Base-by-base conservation (phyloP, 2,113 vertebrate species). In the Heterotis niloticus region DNA sequence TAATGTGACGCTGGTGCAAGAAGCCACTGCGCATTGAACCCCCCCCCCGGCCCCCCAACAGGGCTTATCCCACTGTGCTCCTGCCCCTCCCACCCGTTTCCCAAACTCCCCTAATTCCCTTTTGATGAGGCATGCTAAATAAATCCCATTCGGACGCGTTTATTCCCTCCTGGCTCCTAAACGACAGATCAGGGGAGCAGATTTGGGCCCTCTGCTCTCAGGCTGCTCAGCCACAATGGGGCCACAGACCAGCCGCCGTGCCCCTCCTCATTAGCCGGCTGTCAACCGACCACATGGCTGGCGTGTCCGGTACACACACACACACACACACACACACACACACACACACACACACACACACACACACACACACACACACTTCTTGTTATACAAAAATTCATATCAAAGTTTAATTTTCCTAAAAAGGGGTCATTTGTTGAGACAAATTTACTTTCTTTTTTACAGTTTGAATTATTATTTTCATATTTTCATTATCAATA, bases 41-140 rank as follows among this genome's bases (percentile, higher is more conserved):
- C 76, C 79, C 79, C 65, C 78, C 71, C 75, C 34, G 2, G 2
- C 34, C 34, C 34, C 34, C 34, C 34, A 44, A 44, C 34, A 44
- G 3, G 7, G 34, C 34, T 44, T 44, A 44, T 91, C 93, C 85
- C 86, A 88, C 90, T 90, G 90, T 92, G 92, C 91, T 89, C 76
- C 73, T 26, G 62, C 73, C 83, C 91, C 91, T 87, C 87, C 83
- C 78, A 79, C 84, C 3, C 52, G 81, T 81, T 83, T 87, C 70
- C 85, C 90, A 89, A 91, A 93, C 90, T 89, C 88, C 88, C 90
- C 91, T 94, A 93, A 90, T 95, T 93, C 90, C 92, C 93, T 92
- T 93, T 91, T 91, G 93, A 93, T 89, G 91, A 93, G 92, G 92
- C 94, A 92, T 93, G 90, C 92, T 94, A 96, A 95, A 96, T 95